Evolutionary conservation across 2,797 vertebrate genomes (phyloP).

Genomic region (Sebastes iracundus): DNA sequence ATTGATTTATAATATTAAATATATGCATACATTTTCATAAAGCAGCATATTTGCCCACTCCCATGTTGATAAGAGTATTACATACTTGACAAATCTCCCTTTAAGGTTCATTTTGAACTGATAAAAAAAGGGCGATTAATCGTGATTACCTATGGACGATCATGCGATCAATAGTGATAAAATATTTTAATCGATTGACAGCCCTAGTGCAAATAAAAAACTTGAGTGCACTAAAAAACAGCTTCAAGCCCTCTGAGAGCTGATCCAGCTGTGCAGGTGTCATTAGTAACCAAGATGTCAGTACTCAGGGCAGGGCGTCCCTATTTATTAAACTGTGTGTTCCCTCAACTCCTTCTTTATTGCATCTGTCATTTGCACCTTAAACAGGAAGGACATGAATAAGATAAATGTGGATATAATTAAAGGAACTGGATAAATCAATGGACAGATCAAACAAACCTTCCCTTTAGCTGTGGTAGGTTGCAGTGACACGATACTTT

Average conservation of each 20-base stretch:
- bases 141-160: too few species aligned
- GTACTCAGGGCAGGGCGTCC: too few species aligned
- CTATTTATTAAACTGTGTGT: background rate
- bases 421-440: too few species aligned
- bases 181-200: too few species aligned
- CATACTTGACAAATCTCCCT: too few species aligned
- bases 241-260: background rate
- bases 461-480: background rate
- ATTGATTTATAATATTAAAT: too few species aligned
- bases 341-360: background rate
- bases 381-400: background rate
- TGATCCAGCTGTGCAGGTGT: background rate
- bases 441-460: background rate
- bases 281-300: background rate
- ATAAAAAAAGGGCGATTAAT: too few species aligned
- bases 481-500: background rate
- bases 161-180: too few species aligned
- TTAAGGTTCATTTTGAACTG: rapidly evolving
- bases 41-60: too few species aligned
- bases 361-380: background rate
- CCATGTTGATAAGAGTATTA: too few species aligned
- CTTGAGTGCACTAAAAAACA: background rate
- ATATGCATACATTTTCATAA: too few species aligned
- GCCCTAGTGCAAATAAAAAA: background rate
- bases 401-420: background rate